A percentile compares a stretch with the other conserved stretches of the same genome.
These are phyloP conservation scores for Palythoa heliodiscus DNA, from an alignment of 92 coral and sea anemone species.

Conservation along the genomic window DNA sequence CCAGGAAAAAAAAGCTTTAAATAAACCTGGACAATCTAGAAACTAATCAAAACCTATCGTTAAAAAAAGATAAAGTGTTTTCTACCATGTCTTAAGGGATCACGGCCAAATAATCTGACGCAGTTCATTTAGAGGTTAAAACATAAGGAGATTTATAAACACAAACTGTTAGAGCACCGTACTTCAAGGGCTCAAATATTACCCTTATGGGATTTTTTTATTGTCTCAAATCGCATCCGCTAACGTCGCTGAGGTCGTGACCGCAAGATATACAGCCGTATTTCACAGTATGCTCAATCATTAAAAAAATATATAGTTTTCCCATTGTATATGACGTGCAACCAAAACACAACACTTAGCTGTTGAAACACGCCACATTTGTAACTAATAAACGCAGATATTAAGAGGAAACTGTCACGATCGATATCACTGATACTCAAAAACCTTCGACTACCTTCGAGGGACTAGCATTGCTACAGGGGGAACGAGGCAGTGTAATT, in stretches of 20 bases:
- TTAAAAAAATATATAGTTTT: neutral
- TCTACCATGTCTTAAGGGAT: neutral
- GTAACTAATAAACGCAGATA: constrained; percentile 28
- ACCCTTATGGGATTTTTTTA: neutral
- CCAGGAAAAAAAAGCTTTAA: neutral
- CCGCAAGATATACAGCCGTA: neutral
- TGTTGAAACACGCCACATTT: constrained; percentile 36
- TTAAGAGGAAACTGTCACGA: constrained; percentile 25
- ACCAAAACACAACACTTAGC: constrained; percentile 19
- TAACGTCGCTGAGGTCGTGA: constrained; percentile 32
- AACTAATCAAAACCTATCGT: neutral
- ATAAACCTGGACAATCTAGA: neutral
- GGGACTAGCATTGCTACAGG: neutral
- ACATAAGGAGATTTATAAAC: neutral
- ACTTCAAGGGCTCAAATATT: neutral
- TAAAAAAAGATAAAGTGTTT: neutral
- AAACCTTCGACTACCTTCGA: neutral
- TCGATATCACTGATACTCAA: neutral
- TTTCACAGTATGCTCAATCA: neutral
- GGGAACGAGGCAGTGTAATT: neutral
- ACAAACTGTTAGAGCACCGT: neutral
- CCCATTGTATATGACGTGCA: neutral
- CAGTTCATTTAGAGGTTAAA: neutral
- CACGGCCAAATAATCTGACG: neutral
- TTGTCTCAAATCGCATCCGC: constrained; percentile 11